Evolutionary conservation across 2,888 invertebrate genomes (phyloP).

Genomic region (Homarus gammarus): DNA sequence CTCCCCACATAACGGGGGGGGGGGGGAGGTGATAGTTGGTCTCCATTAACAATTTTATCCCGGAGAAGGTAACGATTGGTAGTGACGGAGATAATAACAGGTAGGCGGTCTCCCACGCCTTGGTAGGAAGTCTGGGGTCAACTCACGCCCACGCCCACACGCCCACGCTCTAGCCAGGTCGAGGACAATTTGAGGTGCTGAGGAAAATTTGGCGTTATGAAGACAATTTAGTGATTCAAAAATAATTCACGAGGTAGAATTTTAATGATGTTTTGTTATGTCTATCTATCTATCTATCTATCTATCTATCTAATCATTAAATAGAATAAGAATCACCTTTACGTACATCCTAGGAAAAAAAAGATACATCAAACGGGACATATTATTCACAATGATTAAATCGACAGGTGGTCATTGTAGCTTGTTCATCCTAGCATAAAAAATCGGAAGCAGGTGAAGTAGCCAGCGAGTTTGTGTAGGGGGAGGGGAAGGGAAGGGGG

Average conservation of each 20-base stretch:
- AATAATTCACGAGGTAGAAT: no score
- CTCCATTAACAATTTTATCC: constrained; percentile 49
- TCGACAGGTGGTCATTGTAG: no score
- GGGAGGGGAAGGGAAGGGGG: background rate
- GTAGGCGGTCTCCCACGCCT: constrained; percentile 47
- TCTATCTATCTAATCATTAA: background rate
- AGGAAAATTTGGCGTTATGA: background rate
- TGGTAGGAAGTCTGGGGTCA: constrained; percentile 44
- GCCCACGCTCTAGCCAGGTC: constrained; percentile 13
- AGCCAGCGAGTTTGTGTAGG: background rate
- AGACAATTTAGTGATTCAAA: no score
- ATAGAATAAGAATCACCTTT: no score
- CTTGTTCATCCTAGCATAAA: no score
- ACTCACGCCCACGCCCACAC: constrained; percentile 23
- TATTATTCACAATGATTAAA: no score
- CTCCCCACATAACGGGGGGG: no score
- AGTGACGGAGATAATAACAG: background rate
- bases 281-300: background rate
- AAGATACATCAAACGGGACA: no score
- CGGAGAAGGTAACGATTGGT: constrained; percentile 18
- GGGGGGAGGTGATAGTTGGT: constrained; percentile 19
- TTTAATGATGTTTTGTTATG: no score
- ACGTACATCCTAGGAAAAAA: no score
- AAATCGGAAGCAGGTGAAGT: no score
- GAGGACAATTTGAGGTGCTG: constrained; percentile 15